These are phyloP conservation scores for Colossoma macropomum DNA, from an alignment of 2,113 vertebrate genomes.

Conservation along the genomic window DNA sequence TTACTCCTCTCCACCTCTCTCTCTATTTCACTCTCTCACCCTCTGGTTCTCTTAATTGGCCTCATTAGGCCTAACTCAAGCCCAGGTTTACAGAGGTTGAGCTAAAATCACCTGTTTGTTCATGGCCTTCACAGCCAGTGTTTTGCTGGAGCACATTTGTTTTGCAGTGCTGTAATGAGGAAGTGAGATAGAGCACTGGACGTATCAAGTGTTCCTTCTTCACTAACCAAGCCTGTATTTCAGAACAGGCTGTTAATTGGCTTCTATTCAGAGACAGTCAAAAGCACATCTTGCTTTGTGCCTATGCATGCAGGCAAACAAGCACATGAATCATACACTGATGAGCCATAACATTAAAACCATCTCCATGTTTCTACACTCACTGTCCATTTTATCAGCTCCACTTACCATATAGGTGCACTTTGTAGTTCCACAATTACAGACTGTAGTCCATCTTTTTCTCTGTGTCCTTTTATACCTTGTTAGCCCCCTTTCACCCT, in stretches of 20 bases:
- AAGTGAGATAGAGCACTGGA: neutral
- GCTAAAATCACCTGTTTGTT: slow-evolving; percentile 30
- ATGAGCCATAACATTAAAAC: too few species aligned
- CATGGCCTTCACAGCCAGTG: neutral
- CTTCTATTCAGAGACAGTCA: neutral
- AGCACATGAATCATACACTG: neutral
- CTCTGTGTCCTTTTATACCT: too few species aligned
- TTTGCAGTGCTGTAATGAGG: slow-evolving; percentile 26
- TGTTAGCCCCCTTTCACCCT: too few species aligned
- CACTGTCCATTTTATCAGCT: too few species aligned
- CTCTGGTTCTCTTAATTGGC: neutral
- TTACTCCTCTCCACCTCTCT: neutral
- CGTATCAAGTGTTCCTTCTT: neutral
- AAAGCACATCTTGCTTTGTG: slow-evolving; percentile 15
- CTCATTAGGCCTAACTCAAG: slow-evolving; percentile 9
- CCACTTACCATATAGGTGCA: too few species aligned
- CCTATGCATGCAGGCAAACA: slow-evolving; percentile 14
- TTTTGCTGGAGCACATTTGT: neutral
- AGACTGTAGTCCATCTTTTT: too few species aligned
- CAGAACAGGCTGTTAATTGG: slow-evolving; percentile 22
- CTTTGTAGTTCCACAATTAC: too few species aligned
- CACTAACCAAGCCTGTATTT: neutral
- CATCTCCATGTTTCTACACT: too few species aligned
- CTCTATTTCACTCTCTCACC: neutral
- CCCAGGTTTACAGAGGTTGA: neutral